Conservation (phyloP, 2,113 vertebrate species). For the Bubo bubo region DNA sequence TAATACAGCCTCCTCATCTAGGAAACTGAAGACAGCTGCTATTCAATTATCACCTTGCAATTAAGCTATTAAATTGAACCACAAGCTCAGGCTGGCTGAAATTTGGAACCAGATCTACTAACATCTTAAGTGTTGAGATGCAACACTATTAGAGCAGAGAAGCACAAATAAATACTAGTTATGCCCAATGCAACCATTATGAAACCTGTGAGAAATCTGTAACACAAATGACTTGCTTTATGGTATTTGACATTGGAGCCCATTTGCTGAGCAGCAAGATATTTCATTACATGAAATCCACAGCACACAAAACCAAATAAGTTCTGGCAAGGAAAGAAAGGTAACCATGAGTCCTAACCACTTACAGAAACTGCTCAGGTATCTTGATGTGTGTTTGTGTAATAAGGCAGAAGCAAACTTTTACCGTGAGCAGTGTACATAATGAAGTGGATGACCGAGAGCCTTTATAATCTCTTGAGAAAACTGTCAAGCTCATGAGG, state of each 20-base stretch:
- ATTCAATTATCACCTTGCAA: constrained; percentile 43
- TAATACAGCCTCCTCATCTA: background rate
- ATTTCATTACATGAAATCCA: background rate
- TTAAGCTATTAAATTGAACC: constrained; percentile 4
- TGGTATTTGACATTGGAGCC: background rate
- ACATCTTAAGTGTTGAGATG: background rate
- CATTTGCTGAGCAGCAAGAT: background rate
- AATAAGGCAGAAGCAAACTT: background rate
- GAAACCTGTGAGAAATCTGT: background rate
- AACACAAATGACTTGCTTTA: background rate
- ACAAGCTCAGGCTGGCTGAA: background rate
- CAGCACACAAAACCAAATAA: background rate
- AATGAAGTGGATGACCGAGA: background rate
- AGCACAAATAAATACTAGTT: background rate
- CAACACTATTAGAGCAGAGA: background rate
- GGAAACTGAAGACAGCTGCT: background rate
- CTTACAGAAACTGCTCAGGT: background rate
- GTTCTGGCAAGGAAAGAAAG: background rate
- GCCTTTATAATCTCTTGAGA: background rate
- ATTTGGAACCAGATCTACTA: background rate
- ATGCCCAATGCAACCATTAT: background rate
- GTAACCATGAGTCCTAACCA: background rate
- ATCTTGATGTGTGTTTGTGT: background rate
- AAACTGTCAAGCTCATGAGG: background rate
- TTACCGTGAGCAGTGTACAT: background rate